Conservation (phyloP, 2,113 vertebrate genomes). For the Platysteira castanea region DNA sequence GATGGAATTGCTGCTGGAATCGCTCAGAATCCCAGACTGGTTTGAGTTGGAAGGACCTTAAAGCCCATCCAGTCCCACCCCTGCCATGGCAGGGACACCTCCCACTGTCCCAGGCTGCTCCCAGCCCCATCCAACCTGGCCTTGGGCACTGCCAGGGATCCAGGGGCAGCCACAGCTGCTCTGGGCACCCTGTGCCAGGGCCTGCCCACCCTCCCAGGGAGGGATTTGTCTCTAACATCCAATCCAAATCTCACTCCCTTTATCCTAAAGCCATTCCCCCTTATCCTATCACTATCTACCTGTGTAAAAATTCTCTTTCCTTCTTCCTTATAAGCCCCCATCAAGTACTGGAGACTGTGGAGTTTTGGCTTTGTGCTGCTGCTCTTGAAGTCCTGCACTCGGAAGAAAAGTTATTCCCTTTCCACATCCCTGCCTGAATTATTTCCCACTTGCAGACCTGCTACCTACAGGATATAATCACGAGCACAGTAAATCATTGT, state of each 20-base stretch:
- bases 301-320: neutral
- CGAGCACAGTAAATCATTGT: neutral
- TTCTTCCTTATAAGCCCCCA: neutral
- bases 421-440: neutral
- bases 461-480: slow-evolving; percentile 40
- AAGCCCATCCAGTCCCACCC: fast-evolving
- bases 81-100: neutral
- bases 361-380: neutral
- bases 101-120: neutral
- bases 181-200: neutral
- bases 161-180: neutral
- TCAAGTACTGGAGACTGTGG: neutral
- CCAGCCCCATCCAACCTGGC: neutral
- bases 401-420: slow-evolving; percentile 18
- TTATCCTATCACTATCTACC: neutral
- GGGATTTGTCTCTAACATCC: neutral
- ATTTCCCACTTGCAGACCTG: slow-evolving; percentile 18
- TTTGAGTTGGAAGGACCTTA: neutral
- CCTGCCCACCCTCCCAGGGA: neutral
- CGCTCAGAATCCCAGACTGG: neutral
- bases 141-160: neutral
- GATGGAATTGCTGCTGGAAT: neutral
- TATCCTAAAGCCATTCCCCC: neutral
- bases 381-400: neutral
- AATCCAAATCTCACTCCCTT: neutral